These are phyloP conservation scores for Typhlichthys subterraneus DNA, from an alignment of 2,797 vertebrate genomes.

Conservation along the genomic window DNA sequence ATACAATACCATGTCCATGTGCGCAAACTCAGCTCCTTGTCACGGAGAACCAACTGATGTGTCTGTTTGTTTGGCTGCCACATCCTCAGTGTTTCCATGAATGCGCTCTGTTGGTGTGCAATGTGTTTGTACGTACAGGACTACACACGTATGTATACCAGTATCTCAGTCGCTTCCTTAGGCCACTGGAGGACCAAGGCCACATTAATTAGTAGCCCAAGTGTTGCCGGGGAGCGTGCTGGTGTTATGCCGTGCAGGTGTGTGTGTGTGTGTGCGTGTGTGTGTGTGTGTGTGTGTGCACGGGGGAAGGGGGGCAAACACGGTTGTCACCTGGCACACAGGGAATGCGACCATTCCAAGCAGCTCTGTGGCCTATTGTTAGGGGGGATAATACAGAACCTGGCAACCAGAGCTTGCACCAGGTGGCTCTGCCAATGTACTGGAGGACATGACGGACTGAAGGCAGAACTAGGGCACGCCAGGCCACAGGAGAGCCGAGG, in stretches of 20 bases:
- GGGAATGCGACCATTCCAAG: constrained; percentile 49
- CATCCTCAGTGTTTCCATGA: constrained; percentile 9
- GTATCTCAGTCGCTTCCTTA: constrained; percentile 12
- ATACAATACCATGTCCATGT: no score
- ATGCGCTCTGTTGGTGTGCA: constrained; percentile 25
- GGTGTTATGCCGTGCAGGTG: constrained; percentile 43
- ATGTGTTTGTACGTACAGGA: constrained; percentile 11
- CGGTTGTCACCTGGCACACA: constrained; percentile 44
- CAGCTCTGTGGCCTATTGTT: constrained; percentile 63
- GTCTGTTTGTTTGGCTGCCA: constrained; percentile 32
- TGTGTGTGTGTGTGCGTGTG: constrained; percentile 19
- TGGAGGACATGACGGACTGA: constrained; percentile 51
- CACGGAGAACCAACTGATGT: constrained; percentile 1
- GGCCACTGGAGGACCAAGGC: constrained; percentile 55
- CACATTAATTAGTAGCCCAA: constrained; percentile 69
- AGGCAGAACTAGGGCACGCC: constrained; percentile 42
- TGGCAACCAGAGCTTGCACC: constrained; percentile 53
- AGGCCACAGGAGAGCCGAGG: constrained; percentile 25
- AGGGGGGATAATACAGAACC: constrained; percentile 60
- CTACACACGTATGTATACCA: constrained; percentile 18
- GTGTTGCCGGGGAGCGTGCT: constrained; percentile 41
- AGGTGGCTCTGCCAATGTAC: constrained; percentile 66
- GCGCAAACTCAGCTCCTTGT: no score
- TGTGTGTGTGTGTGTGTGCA: constrained; percentile 4
- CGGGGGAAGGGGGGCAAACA: neutral